Conservation (phyloP, 2,888 invertebrate species). For the Teinopalpus imperialis region DNA sequence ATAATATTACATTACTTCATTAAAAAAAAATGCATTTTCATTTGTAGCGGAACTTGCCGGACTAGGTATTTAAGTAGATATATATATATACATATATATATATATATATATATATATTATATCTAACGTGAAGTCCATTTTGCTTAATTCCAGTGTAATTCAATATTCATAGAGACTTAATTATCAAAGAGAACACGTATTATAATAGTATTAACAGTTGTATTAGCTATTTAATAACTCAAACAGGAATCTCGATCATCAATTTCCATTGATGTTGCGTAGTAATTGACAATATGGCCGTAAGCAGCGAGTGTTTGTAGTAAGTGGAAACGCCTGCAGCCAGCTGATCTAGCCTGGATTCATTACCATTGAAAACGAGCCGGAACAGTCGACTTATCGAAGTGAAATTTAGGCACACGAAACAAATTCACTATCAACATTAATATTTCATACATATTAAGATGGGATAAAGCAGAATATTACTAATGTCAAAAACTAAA, state of each 20-base stretch:
- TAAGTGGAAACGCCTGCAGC: slow-evolving; percentile 33
- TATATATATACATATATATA: too few species aligned
- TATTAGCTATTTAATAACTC: slow-evolving; percentile 25
- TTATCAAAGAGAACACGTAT: slow-evolving; percentile 13
- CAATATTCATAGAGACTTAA: too few species aligned
- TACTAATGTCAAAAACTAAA: too few species aligned
- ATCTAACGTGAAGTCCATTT: too few species aligned
- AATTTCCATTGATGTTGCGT: slow-evolving; percentile 30
- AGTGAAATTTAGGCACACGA: slow-evolving; percentile 5
- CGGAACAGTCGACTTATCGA: slow-evolving; percentile 17
- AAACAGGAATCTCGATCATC: slow-evolving; percentile 25
- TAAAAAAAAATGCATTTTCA: too few species aligned
- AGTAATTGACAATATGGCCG: slow-evolving; percentile 36
- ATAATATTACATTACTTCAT: too few species aligned
- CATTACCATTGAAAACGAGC: slow-evolving; percentile 24
- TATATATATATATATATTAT: too few species aligned
- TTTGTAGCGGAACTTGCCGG: too few species aligned
- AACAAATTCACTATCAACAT: neutral
- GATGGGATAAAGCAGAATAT: slow-evolving; percentile 24
- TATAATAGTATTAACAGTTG: slow-evolving; percentile 4
- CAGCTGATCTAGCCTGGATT: slow-evolving; percentile 18
- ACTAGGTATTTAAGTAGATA: too few species aligned
- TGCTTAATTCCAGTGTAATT: too few species aligned
- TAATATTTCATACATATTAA: too few species aligned
- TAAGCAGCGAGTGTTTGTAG: slow-evolving; percentile 34